Base-by-base conservation (phyloP, 2,113 vertebrate genomes). In the Tragelaphus scriptus region DNA sequence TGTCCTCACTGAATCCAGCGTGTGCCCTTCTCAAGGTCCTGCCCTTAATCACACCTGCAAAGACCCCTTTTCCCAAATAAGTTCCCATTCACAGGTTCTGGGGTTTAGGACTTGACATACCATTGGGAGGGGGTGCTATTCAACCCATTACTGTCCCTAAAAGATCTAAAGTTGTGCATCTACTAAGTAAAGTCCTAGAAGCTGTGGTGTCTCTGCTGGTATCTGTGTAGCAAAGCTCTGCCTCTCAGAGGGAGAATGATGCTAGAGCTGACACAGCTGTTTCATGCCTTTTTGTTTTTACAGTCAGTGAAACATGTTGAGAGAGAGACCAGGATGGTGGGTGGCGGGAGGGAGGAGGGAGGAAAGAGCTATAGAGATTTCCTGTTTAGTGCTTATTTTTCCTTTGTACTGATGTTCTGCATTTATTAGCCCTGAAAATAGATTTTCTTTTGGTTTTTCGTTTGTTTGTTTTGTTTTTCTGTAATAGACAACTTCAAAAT, bases 291-390 rank as follows among this genome's bases (percentile, higher is more conserved):
- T 94, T 28, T 53, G 81, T 71, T 75, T 44, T 75, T 61, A 30
- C n/a, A 71, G 11, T 85, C 14, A 79, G 32, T 30, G 40, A 87
- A 77, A 26, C 26, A 26, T 28, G 7, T n/a, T 26, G 49, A 36
- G 49, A 15, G 16, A 40, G 56, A 30, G 77, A 82, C 68, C n/a
- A 75, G n/a, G n/a, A 40, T 40, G 10, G 10, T 23, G 47, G 19
- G 0, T 15, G 28, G n/a, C 0, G 1, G 55, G 32, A 36, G 47
- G 8, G 88, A 16, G n/a, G 14, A 40, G 15, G 55, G 17, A 10
- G 61, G 63, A 28, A 25, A 51, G 44, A 53, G n/a, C 53, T 56
- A 2, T 11, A 16, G 32, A 51, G 47, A 82, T 86, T 90, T 90
- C 3, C 30, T 81, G 2, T 19, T 80, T 92, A 85, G 13, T 36